Base-by-base conservation (phyloP, 2,113 vertebrate genomes). In the Gallinago media region DNA sequence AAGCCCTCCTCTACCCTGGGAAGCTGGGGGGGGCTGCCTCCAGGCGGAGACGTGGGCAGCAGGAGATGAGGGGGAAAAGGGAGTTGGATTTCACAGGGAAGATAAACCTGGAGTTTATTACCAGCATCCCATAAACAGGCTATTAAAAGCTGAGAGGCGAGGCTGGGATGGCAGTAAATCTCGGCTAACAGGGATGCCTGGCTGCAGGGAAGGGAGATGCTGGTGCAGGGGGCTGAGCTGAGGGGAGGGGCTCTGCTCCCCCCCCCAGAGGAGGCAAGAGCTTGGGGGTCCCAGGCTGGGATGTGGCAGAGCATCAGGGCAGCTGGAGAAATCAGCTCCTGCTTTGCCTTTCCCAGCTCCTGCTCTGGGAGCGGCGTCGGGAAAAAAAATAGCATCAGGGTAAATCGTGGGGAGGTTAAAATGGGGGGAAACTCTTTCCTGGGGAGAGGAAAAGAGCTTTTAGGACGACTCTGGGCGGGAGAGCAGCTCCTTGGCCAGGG, bases 21-120 rank as follows among this genome's bases (percentile, higher is more conserved):
- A 49, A 2, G 4, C 13, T 0, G 0, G 40, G 71, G 71, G 38
- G 12, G 47, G 29, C 32, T 91, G 83, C 52, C 81, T 63, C 54
- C 2, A 0, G 85, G 77, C 0, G 1, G 54, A 59, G 74, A 88
- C 22, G 2, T 85, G 42, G 4, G 71, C 59, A 61, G n/a, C 1
- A 0, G 16, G 55, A 54, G 66, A 78, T 0, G 11, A 81, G n/a
- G 78, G 85, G 85, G 82, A 94, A 68, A 94, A 92, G 27, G 80
- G 84, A 81, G 76, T 87, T 91, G 86, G 91, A 95, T 96, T 95
- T 97, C 96, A 96, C 78, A 90, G 72, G 94, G 78, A 85, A 96
- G 94, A 96, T 90, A 93, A 97, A 96, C 93, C 90, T 97, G 94
- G 92, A 95, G 82, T 90, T 94, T 97, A 95, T 94, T 94, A 95